Conservation (phyloP, 2,888 invertebrate genomes). For the Acanthacorydalis orientalis region DNA sequence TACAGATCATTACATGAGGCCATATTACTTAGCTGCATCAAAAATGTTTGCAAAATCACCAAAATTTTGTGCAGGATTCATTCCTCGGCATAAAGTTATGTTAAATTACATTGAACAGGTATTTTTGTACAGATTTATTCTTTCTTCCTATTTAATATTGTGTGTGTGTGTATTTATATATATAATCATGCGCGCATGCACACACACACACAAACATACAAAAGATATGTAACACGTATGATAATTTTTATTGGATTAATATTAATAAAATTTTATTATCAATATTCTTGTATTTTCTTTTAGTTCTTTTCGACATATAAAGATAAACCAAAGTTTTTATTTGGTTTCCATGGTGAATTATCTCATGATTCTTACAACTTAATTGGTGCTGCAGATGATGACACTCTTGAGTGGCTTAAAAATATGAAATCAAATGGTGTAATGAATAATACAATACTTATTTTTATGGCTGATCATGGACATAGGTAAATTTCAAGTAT, state of each 20-base stretch:
- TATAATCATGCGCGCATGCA: too few relatives aligned
- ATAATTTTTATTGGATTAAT: too few relatives aligned
- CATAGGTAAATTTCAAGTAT: slow-evolving; percentile 37
- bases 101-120: slow-evolving; percentile 49
- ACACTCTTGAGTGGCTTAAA: slow-evolving; percentile 46
- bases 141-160: background rate
- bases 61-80: slow-evolving; percentile 50
- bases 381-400: slow-evolving; percentile 61
- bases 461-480: slow-evolving; percentile 90
- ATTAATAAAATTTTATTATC: background rate
- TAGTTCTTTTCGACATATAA: slow-evolving; percentile 43
- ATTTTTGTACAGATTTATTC: slow-evolving; percentile 13
- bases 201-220: background rate
- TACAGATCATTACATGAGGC: slow-evolving; percentile 78
- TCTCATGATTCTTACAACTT: slow-evolving; percentile 75
- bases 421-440: slow-evolving; percentile 39
- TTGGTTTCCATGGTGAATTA: slow-evolving; percentile 78
- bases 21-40: slow-evolving; percentile 55
- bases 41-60: slow-evolving; percentile 36
- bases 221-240: background rate
- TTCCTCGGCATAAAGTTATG: slow-evolving; percentile 51
- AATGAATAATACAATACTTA: slow-evolving; percentile 63
- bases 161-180: too few relatives aligned
- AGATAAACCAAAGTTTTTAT: slow-evolving; percentile 58
- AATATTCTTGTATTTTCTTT: slow-evolving; percentile 10